Conservation (phyloP, 2,113 vertebrate species). For the Paramisgurnus dabryanus region DNA sequence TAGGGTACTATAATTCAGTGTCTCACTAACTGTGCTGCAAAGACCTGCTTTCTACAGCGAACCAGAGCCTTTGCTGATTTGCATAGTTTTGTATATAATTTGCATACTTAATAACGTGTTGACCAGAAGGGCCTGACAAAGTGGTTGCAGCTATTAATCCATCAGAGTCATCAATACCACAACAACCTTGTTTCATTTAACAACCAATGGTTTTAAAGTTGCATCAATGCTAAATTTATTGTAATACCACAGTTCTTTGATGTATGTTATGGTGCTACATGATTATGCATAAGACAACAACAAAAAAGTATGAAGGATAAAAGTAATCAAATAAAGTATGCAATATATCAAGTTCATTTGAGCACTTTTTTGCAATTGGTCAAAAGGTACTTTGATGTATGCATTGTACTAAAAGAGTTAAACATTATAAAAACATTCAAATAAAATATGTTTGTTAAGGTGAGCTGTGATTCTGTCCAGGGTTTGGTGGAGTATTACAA, state of each 20-base stretch:
- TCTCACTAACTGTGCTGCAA: constrained; percentile 4
- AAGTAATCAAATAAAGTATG: too few species aligned
- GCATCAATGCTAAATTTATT: neutral
- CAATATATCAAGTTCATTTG: too few species aligned
- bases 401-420: too few species aligned
- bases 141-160: constrained; percentile 1
- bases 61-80: constrained; percentile 24
- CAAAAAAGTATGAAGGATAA: too few species aligned
- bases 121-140: neutral
- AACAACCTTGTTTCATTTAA: neutral
- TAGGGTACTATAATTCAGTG: constrained; percentile 15
- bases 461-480: constrained; percentile 64
- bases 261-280: neutral
- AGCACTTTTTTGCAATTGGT: too few species aligned
- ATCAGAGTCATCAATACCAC: constrained; percentile 12
- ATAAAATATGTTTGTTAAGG: neutral
- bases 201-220: neutral
- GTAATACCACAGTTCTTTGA: neutral
- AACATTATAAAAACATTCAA: too few species aligned
- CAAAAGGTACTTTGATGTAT: too few species aligned
- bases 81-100: constrained; percentile 30
- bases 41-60: constrained; percentile 7
- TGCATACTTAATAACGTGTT: constrained; percentile 4
- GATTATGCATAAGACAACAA: neutral
- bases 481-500: constrained; percentile 91